These are phyloP conservation scores for Drosophila robusta DNA, from an alignment of 2,888 invertebrate species.

Conservation along the genomic window DNA sequence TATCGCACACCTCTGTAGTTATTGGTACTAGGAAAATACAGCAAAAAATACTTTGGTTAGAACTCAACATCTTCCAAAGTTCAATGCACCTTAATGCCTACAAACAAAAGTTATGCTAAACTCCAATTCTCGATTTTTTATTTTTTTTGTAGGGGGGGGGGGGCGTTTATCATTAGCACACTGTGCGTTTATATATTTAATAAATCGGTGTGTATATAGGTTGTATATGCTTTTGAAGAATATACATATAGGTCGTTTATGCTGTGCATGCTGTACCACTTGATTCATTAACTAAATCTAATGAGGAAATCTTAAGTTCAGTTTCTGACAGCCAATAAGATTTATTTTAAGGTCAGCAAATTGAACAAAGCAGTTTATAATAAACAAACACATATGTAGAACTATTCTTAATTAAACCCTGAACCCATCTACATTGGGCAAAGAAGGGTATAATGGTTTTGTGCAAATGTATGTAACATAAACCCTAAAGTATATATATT, in stretches of 20 bases:
- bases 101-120: slow-evolving; percentile 12
- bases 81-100: slow-evolving; percentile 39
- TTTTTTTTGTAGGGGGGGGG: not conserved
- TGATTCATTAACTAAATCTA: slow-evolving; percentile 20
- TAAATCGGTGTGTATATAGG: slow-evolving; percentile 2
- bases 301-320: slow-evolving; percentile 21
- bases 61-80: slow-evolving; percentile 14
- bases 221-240: not conserved
- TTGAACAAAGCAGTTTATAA: not conserved
- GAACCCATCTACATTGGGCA: too few relatives aligned
- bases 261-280: slow-evolving; percentile 5
- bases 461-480: too few relatives aligned
- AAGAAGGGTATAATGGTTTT: too few relatives aligned
- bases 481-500: too few relatives aligned
- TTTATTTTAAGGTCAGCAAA: slow-evolving; percentile 23
- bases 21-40: slow-evolving; percentile 49
- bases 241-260: not conserved
- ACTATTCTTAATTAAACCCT: slow-evolving; percentile 16
- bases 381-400: slow-evolving; percentile 3
- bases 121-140: not conserved
- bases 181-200: not conserved
- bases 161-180: slow-evolving; percentile 3
- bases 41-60: slow-evolving; percentile 12
- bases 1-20: slow-evolving; percentile 12
- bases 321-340: slow-evolving; percentile 10